Conservation (phyloP, 2,888 invertebrate genomes). For the Diarsia mendica region DNA sequence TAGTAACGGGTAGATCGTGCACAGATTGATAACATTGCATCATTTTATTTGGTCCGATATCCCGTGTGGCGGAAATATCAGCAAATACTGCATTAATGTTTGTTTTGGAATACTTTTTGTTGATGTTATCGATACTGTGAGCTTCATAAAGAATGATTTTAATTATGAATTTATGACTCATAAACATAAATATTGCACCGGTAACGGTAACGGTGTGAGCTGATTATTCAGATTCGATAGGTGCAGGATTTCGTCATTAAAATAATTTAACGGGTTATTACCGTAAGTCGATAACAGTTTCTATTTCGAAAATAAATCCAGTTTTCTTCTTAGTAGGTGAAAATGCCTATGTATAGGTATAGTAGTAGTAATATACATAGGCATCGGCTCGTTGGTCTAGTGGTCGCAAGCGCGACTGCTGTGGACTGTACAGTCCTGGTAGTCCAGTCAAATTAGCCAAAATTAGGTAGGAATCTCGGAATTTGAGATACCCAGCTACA, state of each 20-base stretch:
- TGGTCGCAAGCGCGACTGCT: too few species aligned
- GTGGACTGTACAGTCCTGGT: too few species aligned
- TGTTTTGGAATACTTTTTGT: neutral
- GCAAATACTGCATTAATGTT: conserved; percentile 19
- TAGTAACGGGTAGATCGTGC: neutral
- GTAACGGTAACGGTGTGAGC: neutral
- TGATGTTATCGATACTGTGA: neutral
- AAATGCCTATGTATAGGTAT: too few species aligned
- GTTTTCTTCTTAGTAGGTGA: neutral
- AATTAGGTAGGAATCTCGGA: too few species aligned
- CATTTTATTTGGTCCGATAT: conserved; percentile 6
- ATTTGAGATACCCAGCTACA: too few species aligned
- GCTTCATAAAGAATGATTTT: neutral
- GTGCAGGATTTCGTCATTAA: conserved; percentile 5
- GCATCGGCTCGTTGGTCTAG: too few species aligned
- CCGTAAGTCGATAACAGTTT: neutral
- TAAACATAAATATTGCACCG: neutral
- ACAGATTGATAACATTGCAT: conserved; percentile 25
- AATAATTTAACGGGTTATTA: conserved; percentile 4
- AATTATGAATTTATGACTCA: neutral
- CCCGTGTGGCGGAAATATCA: conserved; percentile 1
- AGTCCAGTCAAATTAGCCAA: too few species aligned
- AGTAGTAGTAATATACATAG: too few species aligned
- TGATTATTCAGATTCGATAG: neutral
- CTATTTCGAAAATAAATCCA: neutral